Evolutionary conservation across 1,140 invertebrate species (phyloP), one percentile per base, ranked within the genome.

Genomic region (Linepithema humile): DNA sequence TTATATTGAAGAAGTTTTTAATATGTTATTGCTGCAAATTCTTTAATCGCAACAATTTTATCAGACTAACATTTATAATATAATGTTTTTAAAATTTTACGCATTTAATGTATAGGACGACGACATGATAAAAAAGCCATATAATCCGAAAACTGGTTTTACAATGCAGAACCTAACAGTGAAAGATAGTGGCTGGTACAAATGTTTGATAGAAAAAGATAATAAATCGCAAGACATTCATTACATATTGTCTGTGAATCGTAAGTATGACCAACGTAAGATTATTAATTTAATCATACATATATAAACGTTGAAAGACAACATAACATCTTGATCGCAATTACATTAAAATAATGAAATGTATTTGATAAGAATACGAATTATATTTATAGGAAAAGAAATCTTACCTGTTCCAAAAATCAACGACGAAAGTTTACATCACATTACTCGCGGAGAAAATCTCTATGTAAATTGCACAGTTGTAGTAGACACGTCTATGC

Each of bases 121-220:
- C 0, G 75, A 91, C 88, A 85, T 94, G 69, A 90, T 88, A 86
- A 85, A 93, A 69, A 70, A 90, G 53, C 92, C 91, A n/a, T 96
- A 95, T 91, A 94, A 95, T 94, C 95, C 96, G 23, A 96, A 95
- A 92, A 87, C 95, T 88, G 96, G 96, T 88, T 96, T 95, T 91
- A 94, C 91, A 62, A 88, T 96, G 87, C 91, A 91, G 90, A 94
- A 94, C 67, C 87, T 94, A 57, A 90, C 90, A 70, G 69, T 96
- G 5, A 92, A 89, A 64, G 91, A 95, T 90, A 92, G 91, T 88
- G 87, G 88, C 73, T 84, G 64, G 38, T 95, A 93, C 89, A 90
- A 83, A 74, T 96, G 96, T 91, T 86, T 80, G 45, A 95, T 95
- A 88, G 86, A 89, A 84, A 86, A 88, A 10, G 75, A 78, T 20